A percentile compares a stretch with the other conserved stretches of the same genome.
These are phyloP conservation scores for Aix galericulata DNA, from an alignment of 2,113 vertebrate species.

Conservation along the genomic window DNA sequence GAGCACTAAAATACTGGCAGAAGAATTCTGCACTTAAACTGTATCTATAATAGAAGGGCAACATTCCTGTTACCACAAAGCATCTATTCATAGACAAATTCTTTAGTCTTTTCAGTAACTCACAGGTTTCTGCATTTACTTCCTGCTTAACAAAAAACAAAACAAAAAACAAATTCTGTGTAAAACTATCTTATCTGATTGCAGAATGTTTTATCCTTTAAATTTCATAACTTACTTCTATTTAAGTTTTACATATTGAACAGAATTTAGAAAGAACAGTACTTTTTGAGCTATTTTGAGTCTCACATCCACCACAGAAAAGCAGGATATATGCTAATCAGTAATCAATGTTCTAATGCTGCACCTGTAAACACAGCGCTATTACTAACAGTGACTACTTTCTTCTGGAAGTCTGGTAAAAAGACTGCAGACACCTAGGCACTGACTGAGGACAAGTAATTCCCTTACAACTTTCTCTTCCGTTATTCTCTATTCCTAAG, in stretches of 20 bases:
- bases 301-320: neutral
- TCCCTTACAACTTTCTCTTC: neutral
- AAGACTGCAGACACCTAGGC: neutral
- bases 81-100: neutral
- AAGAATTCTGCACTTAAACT: neutral
- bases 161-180: neutral
- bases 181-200: neutral
- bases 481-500: conserved; percentile 5
- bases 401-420: neutral
- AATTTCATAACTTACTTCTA: neutral
- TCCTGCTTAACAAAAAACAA: neutral
- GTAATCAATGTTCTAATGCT: neutral
- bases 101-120: neutral
- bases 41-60: neutral
- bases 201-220: neutral
- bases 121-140: neutral
- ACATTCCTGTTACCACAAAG: neutral
- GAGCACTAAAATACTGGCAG: neutral
- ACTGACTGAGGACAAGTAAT: neutral
- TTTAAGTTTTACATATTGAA: neutral
- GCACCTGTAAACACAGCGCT: neutral
- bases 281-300: neutral
- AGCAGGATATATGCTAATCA: neutral
- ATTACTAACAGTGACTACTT: neutral
- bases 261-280: neutral